phyloP scores from a whole-genome alignment of 2,888 invertebrate species.

The Bimastos eiseni region DNA sequence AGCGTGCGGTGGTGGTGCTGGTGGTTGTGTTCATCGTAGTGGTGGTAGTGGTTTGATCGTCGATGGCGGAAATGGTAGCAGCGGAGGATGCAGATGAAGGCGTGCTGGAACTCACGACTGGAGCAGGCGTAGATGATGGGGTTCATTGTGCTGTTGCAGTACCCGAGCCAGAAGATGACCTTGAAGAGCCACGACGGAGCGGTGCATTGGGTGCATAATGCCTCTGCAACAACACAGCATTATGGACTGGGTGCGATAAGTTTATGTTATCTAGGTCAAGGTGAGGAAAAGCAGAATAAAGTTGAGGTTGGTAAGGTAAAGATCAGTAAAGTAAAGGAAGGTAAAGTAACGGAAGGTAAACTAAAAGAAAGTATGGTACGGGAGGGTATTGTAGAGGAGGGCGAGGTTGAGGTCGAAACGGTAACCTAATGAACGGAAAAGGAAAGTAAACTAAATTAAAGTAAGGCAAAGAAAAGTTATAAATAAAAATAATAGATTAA shows the following conservation, averaged over 20 bases:
- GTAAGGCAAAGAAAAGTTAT: too few relatives aligned
- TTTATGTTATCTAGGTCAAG: not conserved
- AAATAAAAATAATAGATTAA: too few relatives aligned
- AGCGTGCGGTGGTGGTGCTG: not conserved
- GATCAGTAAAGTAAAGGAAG: too few relatives aligned
- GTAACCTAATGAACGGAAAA: too few relatives aligned
- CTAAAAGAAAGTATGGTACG: too few relatives aligned
- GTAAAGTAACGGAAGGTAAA: too few relatives aligned
- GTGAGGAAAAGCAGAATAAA: not conserved
- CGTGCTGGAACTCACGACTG: conserved; percentile 64
- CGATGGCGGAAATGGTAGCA: conserved; percentile 41
- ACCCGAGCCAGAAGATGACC: conserved; percentile 73
- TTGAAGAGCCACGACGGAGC: conserved; percentile 66
- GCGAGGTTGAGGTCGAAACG: too few relatives aligned
- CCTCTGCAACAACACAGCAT: conserved; percentile 40
- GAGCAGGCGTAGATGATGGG: conserved; percentile 70
- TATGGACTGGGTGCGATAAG: not conserved
- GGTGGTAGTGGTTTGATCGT: not conserved
- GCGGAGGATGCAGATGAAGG: conserved; percentile 62
- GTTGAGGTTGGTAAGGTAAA: too few relatives aligned
- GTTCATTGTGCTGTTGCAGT: conserved; percentile 67
- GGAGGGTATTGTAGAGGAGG: too few relatives aligned
- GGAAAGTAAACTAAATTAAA: too few relatives aligned
- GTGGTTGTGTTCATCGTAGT: not conserved
- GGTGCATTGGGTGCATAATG: conserved; percentile 62